These are phyloP conservation scores for Drosophila tripunctata DNA, from an alignment of 2,888 invertebrate genomes.

Conservation along the genomic window DNA sequence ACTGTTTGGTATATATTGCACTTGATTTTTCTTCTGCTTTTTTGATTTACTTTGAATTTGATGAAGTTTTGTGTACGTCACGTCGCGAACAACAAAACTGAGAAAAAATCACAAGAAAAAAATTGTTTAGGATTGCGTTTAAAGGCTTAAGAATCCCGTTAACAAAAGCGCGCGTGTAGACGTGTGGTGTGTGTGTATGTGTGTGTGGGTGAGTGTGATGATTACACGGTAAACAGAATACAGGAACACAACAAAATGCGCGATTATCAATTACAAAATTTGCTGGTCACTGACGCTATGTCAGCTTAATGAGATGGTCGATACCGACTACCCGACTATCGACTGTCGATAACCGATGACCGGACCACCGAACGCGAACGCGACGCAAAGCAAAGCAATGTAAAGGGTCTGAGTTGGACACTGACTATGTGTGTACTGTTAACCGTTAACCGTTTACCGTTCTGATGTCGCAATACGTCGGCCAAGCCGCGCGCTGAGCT, in stretches of 20 bases:
- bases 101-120: slow-evolving; percentile 72
- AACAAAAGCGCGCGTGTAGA: slow-evolving; percentile 10
- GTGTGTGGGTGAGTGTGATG: neutral
- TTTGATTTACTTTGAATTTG: slow-evolving; percentile 12
- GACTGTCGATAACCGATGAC: slow-evolving; percentile 37
- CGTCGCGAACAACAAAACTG: slow-evolving; percentile 60
- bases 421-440: slow-evolving; percentile 48
- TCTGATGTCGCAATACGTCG: slow-evolving; percentile 5
- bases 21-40: slow-evolving; percentile 18
- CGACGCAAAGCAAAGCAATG: slow-evolving; percentile 27
- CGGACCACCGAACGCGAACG: slow-evolving; percentile 20
- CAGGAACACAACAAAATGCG: slow-evolving; percentile 29
- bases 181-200: neutral
- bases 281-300: slow-evolving; percentile 37
- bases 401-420: slow-evolving; percentile 48
- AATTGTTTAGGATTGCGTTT: slow-evolving; percentile 25
- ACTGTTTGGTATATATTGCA: slow-evolving; percentile 41
- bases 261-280: slow-evolving; percentile 37
- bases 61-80: slow-evolving; percentile 45
- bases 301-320: slow-evolving; percentile 26
- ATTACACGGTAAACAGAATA: slow-evolving; percentile 11
- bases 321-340: slow-evolving; percentile 34
- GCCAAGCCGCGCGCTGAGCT: slow-evolving; percentile 35
- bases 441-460: slow-evolving; percentile 29
- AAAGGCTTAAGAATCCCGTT: slow-evolving; percentile 17